These are phyloP conservation scores for Hylomyscus alleni DNA, from an alignment of 2,797 vertebrate species.

Conservation along the genomic window DNA sequence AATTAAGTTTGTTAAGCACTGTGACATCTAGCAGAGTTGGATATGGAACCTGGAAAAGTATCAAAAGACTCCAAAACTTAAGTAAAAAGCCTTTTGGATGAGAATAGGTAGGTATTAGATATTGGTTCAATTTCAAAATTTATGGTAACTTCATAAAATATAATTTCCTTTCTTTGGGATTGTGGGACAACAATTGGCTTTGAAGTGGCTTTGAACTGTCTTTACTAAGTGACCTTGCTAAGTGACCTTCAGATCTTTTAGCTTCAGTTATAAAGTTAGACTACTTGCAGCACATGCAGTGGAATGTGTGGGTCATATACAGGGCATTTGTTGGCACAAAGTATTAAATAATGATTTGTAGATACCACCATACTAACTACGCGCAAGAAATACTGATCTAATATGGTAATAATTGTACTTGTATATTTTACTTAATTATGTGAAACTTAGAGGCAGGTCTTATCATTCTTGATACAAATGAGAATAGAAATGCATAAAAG, in stretches of 20 bases:
- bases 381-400: not conserved
- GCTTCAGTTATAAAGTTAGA: not conserved
- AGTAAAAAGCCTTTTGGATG: not conserved
- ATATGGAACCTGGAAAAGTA: not conserved
- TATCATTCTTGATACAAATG: not conserved
- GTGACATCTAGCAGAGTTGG: not conserved
- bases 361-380: not conserved
- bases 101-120: not conserved
- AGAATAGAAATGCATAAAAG: not conserved
- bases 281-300: not conserved
- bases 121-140: conserved; percentile 44
- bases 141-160: not conserved
- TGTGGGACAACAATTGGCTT: not conserved
- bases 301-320: not conserved
- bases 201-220: not conserved
- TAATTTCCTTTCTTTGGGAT: not conserved
- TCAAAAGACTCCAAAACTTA: not conserved
- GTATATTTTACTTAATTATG: not conserved
- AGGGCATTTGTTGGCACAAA: not conserved
- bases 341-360: not conserved
- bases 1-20: conserved; percentile 23
- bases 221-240: not conserved
- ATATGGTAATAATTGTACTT: not conserved
- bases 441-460: not conserved
- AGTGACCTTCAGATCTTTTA: not conserved